A percentile compares a stretch with the other conserved stretches of the same genome.
These are phyloP conservation scores for Yoshiicerus persimilis DNA, from an alignment of 1,140 invertebrate species.

Conservation along the genomic window DNA sequence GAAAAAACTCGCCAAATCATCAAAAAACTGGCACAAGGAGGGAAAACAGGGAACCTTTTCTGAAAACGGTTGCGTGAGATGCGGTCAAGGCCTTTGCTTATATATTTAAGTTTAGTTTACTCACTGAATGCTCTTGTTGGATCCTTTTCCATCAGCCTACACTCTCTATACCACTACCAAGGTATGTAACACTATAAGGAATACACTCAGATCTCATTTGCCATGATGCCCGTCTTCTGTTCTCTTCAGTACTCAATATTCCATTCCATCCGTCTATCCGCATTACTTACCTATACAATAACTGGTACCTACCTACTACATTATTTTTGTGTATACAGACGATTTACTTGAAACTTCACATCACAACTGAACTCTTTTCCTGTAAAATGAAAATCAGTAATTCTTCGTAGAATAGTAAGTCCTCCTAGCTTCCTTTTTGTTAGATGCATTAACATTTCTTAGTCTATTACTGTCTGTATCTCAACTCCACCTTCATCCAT, in stretches of 20 bases:
- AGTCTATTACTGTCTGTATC: neutral
- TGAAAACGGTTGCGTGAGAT: conserved; percentile 47
- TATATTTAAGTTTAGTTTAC: neutral
- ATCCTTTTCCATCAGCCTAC: neutral
- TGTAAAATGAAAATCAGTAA: conserved; percentile 22
- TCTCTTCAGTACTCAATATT: neutral
- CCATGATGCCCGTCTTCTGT: neutral
- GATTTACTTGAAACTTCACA: neutral
- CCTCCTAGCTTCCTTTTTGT: neutral
- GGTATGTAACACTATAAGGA: neutral
- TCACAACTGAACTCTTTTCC: conserved; percentile 27
- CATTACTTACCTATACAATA: neutral
- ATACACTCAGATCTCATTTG: neutral
- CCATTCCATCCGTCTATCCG: neutral
- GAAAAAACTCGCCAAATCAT: conserved; percentile 47
- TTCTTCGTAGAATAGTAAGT: conserved; percentile 2
- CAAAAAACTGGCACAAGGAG: conserved; percentile 40
- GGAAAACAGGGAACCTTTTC: conserved; percentile 43
- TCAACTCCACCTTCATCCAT: conserved; percentile 27
- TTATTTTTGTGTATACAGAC: neutral
- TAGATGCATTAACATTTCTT: neutral
- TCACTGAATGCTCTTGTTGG: neutral
- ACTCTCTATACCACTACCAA: neutral
- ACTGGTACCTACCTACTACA: neutral
- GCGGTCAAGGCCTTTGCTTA: conserved; percentile 47